Evolutionary conservation across 2,888 invertebrate genomes (phyloP).

Genomic region (Acheta domesticus): DNA sequence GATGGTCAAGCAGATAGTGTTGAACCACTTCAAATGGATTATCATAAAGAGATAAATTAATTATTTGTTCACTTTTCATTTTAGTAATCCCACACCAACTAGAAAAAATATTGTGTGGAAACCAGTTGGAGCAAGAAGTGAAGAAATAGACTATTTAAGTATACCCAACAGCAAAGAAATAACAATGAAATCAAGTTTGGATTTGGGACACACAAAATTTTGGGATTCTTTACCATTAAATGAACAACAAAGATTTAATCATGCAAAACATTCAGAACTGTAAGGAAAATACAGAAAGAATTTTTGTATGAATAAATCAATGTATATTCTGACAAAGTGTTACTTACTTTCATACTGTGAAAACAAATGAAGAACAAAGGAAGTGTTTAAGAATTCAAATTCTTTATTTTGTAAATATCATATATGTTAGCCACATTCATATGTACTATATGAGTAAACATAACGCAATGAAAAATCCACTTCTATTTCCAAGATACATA

Average conservation of each 20-base stretch:
- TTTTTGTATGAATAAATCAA: too few relatives aligned
- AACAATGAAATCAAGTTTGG: constrained; percentile 49
- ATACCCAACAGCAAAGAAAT: constrained; percentile 49
- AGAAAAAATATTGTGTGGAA: too few relatives aligned
- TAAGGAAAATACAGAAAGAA: too few relatives aligned
- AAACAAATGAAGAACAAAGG: neutral
- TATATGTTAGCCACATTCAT: neutral
- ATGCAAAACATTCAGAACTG: neutral
- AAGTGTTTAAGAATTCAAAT: neutral
- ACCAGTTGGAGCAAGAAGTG: constrained; percentile 38
- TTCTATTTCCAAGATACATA: neutral
- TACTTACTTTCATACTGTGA: too few relatives aligned
- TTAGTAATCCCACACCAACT: too few relatives aligned
- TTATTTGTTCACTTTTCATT: too few relatives aligned
- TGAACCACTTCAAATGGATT: too few relatives aligned
- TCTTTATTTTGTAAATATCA: neutral
- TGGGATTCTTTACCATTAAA: constrained; percentile 60
- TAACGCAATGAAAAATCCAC: neutral
- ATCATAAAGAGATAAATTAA: too few relatives aligned
- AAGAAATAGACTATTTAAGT: constrained; percentile 53
- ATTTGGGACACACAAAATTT: constrained; percentile 58
- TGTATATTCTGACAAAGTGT: too few relatives aligned
- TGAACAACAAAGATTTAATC: constrained; percentile 44
- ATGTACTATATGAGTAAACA: neutral
- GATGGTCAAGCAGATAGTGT: too few relatives aligned